Percentiles rank a stretch among this genome's conserved stretches.
These are phyloP conservation scores for Enteromius argenteus DNA, from an alignment of 2,797 vertebrate genomes.

Conservation along the genomic window DNA sequence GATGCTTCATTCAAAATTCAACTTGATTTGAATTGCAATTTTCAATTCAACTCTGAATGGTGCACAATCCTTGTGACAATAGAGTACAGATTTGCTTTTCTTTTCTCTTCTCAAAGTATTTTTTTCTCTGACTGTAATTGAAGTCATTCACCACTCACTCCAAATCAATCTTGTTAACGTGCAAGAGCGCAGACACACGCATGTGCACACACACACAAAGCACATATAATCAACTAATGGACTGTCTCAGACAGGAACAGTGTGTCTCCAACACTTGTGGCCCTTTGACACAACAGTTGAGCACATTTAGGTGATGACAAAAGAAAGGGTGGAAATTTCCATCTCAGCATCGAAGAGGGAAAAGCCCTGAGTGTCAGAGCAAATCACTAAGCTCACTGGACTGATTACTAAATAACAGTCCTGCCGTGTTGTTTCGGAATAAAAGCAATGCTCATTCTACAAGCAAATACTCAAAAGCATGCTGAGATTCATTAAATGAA, in stretches of 20 bases:
- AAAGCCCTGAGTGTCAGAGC: slow-evolving; percentile 30
- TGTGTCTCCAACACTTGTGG: slow-evolving; percentile 41
- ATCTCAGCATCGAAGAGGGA: slow-evolving; percentile 15
- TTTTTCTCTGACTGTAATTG: slow-evolving; percentile 25
- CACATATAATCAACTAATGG: slow-evolving; percentile 62
- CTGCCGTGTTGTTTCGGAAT: slow-evolving; percentile 10
- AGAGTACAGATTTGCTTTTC: slow-evolving; percentile 26
- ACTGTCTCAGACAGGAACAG: slow-evolving; percentile 42
- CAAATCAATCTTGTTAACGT: slow-evolving; percentile 52
- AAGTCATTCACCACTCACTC: slow-evolving; percentile 47
- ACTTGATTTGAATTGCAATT: neutral
- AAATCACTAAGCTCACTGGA: slow-evolving; percentile 12
- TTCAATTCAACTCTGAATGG: neutral
- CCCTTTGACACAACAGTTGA: slow-evolving; percentile 39
- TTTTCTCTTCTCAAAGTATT: slow-evolving; percentile 1
- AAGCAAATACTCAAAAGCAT: slow-evolving; percentile 16
- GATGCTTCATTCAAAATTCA: neutral
- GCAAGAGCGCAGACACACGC: slow-evolving; percentile 61
- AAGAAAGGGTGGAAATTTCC: slow-evolving; percentile 28
- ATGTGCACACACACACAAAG: slow-evolving; percentile 55
- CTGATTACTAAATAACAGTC: slow-evolving; percentile 29
- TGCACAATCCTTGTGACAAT: neutral
- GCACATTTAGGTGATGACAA: slow-evolving; percentile 33
- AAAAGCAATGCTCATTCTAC: slow-evolving; percentile 3
- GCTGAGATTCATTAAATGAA: slow-evolving; percentile 9